A percentile compares a stretch with the other conserved stretches of the same genome.
These are phyloP conservation scores for Pseudeuparius sepicola DNA, from an alignment of 2,888 invertebrate genomes.

Conservation along the genomic window DNA sequence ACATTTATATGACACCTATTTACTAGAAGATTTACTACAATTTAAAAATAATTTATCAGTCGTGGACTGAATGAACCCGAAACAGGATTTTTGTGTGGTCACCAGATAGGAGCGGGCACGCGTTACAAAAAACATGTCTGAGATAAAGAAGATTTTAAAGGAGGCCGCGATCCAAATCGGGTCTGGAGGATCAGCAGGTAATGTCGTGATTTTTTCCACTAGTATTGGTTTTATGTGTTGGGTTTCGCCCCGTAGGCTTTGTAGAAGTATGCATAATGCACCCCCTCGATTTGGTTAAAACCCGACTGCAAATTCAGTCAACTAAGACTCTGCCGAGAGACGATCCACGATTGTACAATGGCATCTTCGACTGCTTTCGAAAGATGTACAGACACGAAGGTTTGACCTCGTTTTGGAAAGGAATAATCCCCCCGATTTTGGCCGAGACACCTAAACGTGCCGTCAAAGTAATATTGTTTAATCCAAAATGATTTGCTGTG, in stretches of 20 bases:
- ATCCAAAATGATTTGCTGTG: conserved; percentile 11
- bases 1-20: too few species aligned
- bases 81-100: too few species aligned
- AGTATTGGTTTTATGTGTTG: conserved; percentile 12
- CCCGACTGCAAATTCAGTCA: conserved; percentile 71
- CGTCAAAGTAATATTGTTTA: conserved; percentile 52
- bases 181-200: conserved; percentile 82
- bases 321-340: conserved; percentile 35
- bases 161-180: conserved; percentile 73
- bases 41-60: too few species aligned
- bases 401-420: conserved; percentile 79
- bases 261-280: conserved; percentile 95
- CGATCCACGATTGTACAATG: conserved; percentile 54
- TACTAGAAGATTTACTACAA: too few species aligned
- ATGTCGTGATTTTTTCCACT: neutral
- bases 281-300: conserved; percentile 88
- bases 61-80: too few species aligned
- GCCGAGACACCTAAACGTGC: conserved; percentile 94
- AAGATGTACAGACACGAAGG: conserved; percentile 87
- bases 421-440: conserved; percentile 83
- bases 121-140: conserved; percentile 22
- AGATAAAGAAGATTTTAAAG: conserved; percentile 36
- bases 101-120: too few species aligned
- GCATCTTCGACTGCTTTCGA: conserved; percentile 75
- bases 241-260: conserved; percentile 48